Conservation (phyloP, 2,888 invertebrate genomes). For the Heliconius ethilla region DNA sequence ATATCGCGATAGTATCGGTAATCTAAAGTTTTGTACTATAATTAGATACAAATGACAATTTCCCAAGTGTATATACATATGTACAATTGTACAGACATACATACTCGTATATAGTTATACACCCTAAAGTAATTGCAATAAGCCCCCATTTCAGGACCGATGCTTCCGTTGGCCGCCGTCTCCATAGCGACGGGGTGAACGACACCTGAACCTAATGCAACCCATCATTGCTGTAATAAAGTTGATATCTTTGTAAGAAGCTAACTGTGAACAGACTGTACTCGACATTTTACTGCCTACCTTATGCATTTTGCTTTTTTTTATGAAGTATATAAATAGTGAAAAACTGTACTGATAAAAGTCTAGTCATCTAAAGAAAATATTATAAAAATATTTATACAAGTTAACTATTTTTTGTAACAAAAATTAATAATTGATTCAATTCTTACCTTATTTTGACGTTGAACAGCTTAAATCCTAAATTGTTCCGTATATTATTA, state of each 20-base stretch:
- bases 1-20: not conserved
- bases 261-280: not conserved
- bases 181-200: conserved; percentile 72
- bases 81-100: not conserved
- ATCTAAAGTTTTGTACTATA: not conserved
- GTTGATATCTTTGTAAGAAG: conserved; percentile 29
- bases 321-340: not conserved
- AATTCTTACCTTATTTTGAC: not conserved
- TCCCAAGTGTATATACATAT: not conserved
- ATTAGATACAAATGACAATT: not conserved
- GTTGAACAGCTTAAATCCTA: not conserved
- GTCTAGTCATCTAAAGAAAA: not conserved
- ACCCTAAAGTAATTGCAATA: conserved; percentile 39
- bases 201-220: conserved; percentile 57
- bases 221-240: conserved; percentile 35
- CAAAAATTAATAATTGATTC: not conserved
- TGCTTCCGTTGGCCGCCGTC: conserved; percentile 64
- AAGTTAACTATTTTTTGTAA: not conserved
- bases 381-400: not conserved
- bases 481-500: not conserved
- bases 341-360: not conserved
- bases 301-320: not conserved
- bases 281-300: not conserved
- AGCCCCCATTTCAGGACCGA: conserved; percentile 46
- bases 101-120: not conserved